phyloP scores from a whole-genome alignment of 2,797 vertebrate genomes.

The Enteromius treurensis region DNA sequence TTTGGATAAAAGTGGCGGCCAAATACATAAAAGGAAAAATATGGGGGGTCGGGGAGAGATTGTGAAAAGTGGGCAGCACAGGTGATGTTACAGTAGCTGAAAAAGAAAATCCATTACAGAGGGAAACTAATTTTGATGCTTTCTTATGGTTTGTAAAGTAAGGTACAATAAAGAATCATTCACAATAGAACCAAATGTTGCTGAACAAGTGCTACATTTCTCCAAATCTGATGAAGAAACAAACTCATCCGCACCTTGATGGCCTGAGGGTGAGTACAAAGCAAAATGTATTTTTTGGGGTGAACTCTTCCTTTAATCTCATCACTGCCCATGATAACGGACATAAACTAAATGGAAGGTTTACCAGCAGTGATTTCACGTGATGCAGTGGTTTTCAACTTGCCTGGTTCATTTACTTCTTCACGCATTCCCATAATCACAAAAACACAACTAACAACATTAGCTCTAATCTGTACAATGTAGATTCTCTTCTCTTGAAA shows the following conservation, averaged over 20 bases:
- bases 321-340: neutral
- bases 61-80: neutral
- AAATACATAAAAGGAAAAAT: neutral
- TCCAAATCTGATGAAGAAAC: neutral
- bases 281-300: neutral
- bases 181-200: neutral
- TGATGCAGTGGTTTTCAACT: too few species aligned
- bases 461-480: neutral
- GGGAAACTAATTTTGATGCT: neutral
- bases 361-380: neutral
- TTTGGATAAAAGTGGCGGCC: neutral
- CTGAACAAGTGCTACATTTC: neutral
- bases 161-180: neutral
- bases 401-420: neutral
- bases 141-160: neutral
- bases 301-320: neutral
- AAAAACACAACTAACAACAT: neutral
- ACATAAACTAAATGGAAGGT: neutral
- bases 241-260: neutral
- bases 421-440: neutral
- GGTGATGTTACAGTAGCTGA: too few species aligned
- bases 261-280: neutral
- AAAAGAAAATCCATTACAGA: neutral
- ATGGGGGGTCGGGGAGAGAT: neutral
- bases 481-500: neutral